Conservation (phyloP, 2,888 invertebrate genomes). For the Callosobruchus maculatus region DNA sequence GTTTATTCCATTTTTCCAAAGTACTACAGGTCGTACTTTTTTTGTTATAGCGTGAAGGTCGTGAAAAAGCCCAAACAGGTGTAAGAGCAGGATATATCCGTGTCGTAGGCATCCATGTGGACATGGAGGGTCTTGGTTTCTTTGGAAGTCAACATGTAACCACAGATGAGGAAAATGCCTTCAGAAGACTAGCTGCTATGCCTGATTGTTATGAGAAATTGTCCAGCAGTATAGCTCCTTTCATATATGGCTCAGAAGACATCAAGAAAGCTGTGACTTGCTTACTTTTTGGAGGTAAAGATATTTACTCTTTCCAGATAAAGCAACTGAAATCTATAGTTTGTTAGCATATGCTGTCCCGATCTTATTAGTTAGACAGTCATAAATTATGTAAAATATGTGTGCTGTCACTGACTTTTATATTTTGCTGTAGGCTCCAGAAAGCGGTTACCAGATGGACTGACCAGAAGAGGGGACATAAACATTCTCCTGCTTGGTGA, state of each 20-base stretch:
- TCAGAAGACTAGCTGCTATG: conserved; percentile 77
- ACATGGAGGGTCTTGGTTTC: conserved; percentile 71
- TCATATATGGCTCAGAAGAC: conserved; percentile 90
- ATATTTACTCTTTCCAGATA: too few species aligned
- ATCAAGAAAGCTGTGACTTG: conserved; percentile 97
- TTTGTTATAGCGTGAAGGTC: conserved; percentile 57
- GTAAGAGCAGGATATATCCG: conserved; percentile 93
- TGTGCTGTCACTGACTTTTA: conserved; percentile 37
- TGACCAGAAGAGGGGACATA: conserved; percentile 94
- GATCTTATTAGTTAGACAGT: too few species aligned
- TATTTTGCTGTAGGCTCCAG: conserved; percentile 54
- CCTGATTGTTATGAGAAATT: conserved; percentile 87
- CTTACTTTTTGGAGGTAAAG: conserved; percentile 83
- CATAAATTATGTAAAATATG: too few species aligned
- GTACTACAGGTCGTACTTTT: too few species aligned
- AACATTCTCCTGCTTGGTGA: conserved; percentile 94
- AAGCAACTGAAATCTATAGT: too few species aligned
- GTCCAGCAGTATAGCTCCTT: conserved; percentile 90
- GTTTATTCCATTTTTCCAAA: too few species aligned
- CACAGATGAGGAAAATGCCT: conserved; percentile 75
- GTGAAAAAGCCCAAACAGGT: conserved; percentile 80
- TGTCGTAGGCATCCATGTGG: conserved; percentile 87
- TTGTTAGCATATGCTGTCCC: too few species aligned
- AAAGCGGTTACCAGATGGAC: conserved; percentile 89
- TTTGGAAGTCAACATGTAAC: conserved; percentile 58